Base-by-base conservation (phyloP, 1,140 invertebrate genomes). In the Amyelois transitella region DNA sequence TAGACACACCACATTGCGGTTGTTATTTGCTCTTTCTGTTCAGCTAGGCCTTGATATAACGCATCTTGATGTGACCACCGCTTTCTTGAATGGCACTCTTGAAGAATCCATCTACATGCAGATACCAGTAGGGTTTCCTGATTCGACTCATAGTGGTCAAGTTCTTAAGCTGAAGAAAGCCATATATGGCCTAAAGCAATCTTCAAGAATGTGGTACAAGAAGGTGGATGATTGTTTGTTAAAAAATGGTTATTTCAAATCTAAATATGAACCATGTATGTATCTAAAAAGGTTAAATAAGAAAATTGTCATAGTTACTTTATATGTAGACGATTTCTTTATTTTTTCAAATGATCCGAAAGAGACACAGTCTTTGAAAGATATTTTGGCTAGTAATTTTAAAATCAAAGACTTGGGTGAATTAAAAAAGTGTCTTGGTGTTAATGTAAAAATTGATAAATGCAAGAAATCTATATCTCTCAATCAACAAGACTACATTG, bases 291-390 rank as follows among this genome's bases (percentile, higher is more conserved):
- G 0, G 72, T 24, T 21, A 44, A 44, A 43, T 12, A 14, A 22
- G 44, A 53, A 44, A 20, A 24, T 8, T 82, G 8, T 72, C n/a
- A n/a, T n/a, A n/a, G n/a, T n/a, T n/a, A n/a, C n/a, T n/a, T n/a
- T n/a, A n/a, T n/a, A n/a, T n/a, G n/a, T n/a, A n/a, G n/a, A 80
- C 47, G 76, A 76, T 50, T 69, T 80, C 8, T 53, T 83, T 18
- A 53, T 80, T 7, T 62, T 70, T 17, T 69, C 38, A 43, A 60
- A 69, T 44, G 44, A 18, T 38, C 6, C 38, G 14, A 38, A 38
- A 21, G 10, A 17, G 1, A 10, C 10, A 8, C 14, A 20, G n/a
- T 5, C 6, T 19, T 28, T 51, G 10, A 51, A 32, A 32, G 2
- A n/a, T 22, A 43, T 28, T 0, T 32, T 55, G 48, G 19, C 8